These are phyloP conservation scores for Rapana venosa DNA, from an alignment of 2,888 invertebrate species.

Conservation along the genomic window DNA sequence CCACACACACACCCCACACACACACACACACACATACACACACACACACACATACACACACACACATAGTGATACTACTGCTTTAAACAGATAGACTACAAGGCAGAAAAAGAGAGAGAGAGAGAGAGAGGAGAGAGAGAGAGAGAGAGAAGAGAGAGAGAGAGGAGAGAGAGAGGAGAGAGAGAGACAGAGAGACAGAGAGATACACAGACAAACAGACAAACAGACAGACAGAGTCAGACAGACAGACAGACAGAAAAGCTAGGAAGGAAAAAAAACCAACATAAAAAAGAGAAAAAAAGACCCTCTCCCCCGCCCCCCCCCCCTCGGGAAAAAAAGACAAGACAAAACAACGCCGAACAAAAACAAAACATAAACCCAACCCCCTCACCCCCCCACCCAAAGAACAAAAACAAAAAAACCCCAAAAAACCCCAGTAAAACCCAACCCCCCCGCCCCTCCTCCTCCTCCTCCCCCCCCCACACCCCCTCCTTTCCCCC, in stretches of 20 bases:
- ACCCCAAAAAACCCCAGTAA: too few relatives aligned
- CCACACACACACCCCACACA: background rate
- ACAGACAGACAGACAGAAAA: background rate
- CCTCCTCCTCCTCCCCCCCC: background rate
- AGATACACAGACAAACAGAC: background rate
- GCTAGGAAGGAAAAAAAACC: background rate
- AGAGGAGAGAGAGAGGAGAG: background rate
- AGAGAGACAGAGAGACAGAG: slow-evolving; percentile 8
- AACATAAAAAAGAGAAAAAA: too few relatives aligned
- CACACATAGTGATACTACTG: too few relatives aligned
- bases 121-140: slow-evolving; percentile 12
- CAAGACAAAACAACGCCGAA: too few relatives aligned
- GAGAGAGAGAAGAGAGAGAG: slow-evolving; percentile 25
- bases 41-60: background rate
- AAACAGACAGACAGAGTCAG: background rate
- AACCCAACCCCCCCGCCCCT: too few relatives aligned
- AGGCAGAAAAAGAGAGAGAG: background rate
- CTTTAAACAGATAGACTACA: too few relatives aligned
- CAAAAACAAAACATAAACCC: too few relatives aligned
- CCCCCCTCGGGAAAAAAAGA: too few relatives aligned
- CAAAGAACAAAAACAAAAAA: too few relatives aligned
- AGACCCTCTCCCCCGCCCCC: too few relatives aligned
- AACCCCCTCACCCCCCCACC: too few relatives aligned
- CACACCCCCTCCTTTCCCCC: too few relatives aligned
- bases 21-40: background rate